A percentile compares a stretch with the other conserved stretches of the same genome.
These are phyloP conservation scores for Morelia viridis DNA, from an alignment of 2,797 vertebrate species.

Conservation along the genomic window DNA sequence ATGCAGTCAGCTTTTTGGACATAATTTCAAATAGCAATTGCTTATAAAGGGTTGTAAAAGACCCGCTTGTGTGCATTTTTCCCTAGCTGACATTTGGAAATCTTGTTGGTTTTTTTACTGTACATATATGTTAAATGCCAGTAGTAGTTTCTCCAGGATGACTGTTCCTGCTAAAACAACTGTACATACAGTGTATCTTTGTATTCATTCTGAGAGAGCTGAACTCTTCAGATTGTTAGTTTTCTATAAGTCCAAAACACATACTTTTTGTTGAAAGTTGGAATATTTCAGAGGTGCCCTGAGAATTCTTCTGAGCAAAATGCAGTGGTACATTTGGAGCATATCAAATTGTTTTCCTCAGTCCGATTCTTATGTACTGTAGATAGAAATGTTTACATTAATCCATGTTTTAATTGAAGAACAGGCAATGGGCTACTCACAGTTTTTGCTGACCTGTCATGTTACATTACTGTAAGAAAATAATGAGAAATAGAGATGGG, in stretches of 20 bases:
- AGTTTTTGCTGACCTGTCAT: slow-evolving; percentile 54
- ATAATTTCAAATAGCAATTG: slow-evolving; percentile 52
- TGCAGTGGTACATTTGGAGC: slow-evolving; percentile 55
- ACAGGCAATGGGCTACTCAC: not conserved
- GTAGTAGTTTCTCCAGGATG: slow-evolving; percentile 73
- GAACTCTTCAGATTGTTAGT: slow-evolving; percentile 74
- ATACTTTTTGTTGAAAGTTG: slow-evolving; percentile 67
- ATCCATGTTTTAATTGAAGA: slow-evolving; percentile 52
- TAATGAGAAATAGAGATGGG: slow-evolving; percentile 33
- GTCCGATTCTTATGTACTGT: slow-evolving; percentile 45
- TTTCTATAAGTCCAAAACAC: slow-evolving; percentile 68
- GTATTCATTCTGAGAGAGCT: slow-evolving; percentile 75
- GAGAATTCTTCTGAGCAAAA: slow-evolving; percentile 59
- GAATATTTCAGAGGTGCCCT: slow-evolving; percentile 61
- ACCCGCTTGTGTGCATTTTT: slow-evolving; percentile 66
- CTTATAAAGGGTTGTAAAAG: slow-evolving; percentile 66
- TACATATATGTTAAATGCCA: slow-evolving; percentile 73
- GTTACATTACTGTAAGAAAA: slow-evolving; percentile 59
- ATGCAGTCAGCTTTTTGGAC: slow-evolving; percentile 68
- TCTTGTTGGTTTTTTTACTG: slow-evolving; percentile 70
- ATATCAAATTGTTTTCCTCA: slow-evolving; percentile 41
- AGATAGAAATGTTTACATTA: slow-evolving; percentile 48
- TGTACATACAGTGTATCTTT: slow-evolving; percentile 84
- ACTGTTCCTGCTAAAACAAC: slow-evolving; percentile 74
- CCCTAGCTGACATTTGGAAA: slow-evolving; percentile 66